A percentile compares a stretch with the other conserved stretches of the same genome.
Conservation (phyloP, 2,888 invertebrate genomes). For the Terebella lapidaria region DNA sequence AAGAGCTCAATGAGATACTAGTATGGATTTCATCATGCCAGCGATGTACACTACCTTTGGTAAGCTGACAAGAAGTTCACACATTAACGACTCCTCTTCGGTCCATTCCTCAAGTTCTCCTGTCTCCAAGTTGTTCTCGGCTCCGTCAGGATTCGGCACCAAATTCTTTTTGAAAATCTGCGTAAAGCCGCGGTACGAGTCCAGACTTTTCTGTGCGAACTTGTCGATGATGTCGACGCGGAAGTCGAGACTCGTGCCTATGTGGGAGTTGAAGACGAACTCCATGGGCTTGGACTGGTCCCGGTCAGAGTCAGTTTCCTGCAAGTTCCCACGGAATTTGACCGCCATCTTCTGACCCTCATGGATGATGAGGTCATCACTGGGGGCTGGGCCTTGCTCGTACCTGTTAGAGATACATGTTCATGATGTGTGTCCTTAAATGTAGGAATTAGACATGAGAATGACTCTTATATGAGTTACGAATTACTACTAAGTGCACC, state of each 20-base stretch:
- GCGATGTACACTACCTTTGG: no score
- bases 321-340: slow-evolving; percentile 42
- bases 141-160: slow-evolving; percentile 14
- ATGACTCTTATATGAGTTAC: no score
- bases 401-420: no score
- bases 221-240: slow-evolving; percentile 35
- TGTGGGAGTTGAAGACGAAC: slow-evolving; percentile 37
- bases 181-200: slow-evolving; percentile 42
- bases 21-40: no score
- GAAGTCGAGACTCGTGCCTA: slow-evolving; percentile 31
- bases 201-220: slow-evolving; percentile 44
- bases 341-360: slow-evolving; percentile 44
- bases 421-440: no score
- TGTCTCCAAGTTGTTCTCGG: neutral
- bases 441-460: no score
- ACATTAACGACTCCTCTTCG: slow-evolving; percentile 25
- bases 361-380: slow-evolving; percentile 31
- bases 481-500: no score
- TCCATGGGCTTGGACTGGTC: slow-evolving; percentile 18
- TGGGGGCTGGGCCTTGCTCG: slow-evolving; percentile 35
- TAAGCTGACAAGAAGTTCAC: slow-evolving; percentile 38
- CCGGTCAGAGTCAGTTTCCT: slow-evolving; percentile 13
- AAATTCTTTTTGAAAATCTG: slow-evolving; percentile 34
- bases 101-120: neutral
- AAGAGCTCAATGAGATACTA: no score